Conservation (phyloP, 92 coral and sea anemone genomes). For the Zoanthus sociatus region DNA sequence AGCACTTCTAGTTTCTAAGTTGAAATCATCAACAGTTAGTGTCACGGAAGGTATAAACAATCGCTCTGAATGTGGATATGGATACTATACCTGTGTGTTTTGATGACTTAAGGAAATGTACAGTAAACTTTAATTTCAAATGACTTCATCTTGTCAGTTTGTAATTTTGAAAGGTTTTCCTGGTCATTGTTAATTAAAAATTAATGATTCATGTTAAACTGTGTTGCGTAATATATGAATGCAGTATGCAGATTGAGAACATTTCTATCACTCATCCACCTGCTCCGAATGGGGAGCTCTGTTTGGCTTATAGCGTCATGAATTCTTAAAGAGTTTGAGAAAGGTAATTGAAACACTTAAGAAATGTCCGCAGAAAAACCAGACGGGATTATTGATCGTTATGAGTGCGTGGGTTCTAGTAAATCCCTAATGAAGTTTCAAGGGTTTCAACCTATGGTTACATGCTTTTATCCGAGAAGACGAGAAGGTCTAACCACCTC, state of each 20-base stretch:
- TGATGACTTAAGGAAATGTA: too few relatives aligned
- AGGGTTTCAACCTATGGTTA: too few relatives aligned
- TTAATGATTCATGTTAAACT: slow-evolving; percentile 51
- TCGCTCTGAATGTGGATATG: slow-evolving; percentile 45
- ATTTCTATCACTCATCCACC: slow-evolving; percentile 41
- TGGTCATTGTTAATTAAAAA: slow-evolving; percentile 45
- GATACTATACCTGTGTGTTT: slow-evolving; percentile 13
- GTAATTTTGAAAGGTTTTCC: slow-evolving; percentile 51
- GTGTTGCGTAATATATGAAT: slow-evolving; percentile 24
- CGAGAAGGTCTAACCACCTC: too few relatives aligned
- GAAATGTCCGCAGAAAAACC: too few relatives aligned
- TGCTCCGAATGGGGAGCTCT: slow-evolving; percentile 54
- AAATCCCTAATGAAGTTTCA: too few relatives aligned
- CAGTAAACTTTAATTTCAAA: slow-evolving; percentile 26
- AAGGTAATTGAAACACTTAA: background rate
- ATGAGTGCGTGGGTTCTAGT: too few relatives aligned
- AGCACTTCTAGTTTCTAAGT: slow-evolving; percentile 29
- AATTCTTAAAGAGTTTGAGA: slow-evolving; percentile 49
- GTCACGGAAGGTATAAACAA: slow-evolving; percentile 27
- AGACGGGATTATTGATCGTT: too few relatives aligned
- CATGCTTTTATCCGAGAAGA: too few relatives aligned
- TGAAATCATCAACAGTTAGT: slow-evolving; percentile 25
- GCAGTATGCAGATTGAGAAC: slow-evolving; percentile 24
- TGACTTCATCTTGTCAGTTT: slow-evolving; percentile 47
- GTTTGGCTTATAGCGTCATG: slow-evolving; percentile 52